Percentiles rank a stretch among this genome's conserved stretches.
Conservation (phyloP, 2,797 vertebrate species). For the Hemibagrus guttatus region DNA sequence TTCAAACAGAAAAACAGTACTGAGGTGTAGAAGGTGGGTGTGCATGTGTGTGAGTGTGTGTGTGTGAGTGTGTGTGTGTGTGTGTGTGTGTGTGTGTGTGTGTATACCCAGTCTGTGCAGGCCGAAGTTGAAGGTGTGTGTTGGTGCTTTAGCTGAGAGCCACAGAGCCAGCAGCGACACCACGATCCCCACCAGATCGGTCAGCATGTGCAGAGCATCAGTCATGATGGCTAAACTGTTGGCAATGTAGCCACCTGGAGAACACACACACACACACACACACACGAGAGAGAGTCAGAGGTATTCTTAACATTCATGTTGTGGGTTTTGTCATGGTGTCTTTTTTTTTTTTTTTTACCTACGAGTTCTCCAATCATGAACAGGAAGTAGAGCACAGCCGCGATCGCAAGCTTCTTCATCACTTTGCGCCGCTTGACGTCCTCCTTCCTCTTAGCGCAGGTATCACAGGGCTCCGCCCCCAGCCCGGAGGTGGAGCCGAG, state of each 20-base stretch:
- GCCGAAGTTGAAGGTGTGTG: constrained; percentile 90
- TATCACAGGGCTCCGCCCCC: constrained; percentile 79
- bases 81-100: constrained; percentile 17
- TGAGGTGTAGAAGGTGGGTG: neutral
- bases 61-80: neutral
- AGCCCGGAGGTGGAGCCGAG: constrained; percentile 71
- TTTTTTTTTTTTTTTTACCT: constrained; percentile 75
- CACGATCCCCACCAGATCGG: constrained; percentile 92
- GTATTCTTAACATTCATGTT: neutral
- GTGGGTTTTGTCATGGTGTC: neutral
- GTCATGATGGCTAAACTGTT: constrained; percentile 98
- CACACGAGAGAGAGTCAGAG: neutral
- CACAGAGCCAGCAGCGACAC: constrained; percentile 92
- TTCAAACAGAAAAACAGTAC: neutral
- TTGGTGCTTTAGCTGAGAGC: constrained; percentile 91
- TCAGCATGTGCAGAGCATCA: constrained; percentile 93
- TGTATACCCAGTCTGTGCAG: constrained; percentile 91
- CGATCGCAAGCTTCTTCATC: constrained; percentile 82
- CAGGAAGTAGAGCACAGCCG: constrained; percentile 86
- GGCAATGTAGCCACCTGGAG: constrained; percentile 89
- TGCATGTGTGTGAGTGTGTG: neutral
- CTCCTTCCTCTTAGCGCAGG: constrained; percentile 80
- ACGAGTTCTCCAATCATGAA: constrained; percentile 93
- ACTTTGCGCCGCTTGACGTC: constrained; percentile 74
- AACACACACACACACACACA: constrained; percentile 22